Conservation (phyloP, 2,797 vertebrate genomes). For the Schizothorax lantsangensis region DNA sequence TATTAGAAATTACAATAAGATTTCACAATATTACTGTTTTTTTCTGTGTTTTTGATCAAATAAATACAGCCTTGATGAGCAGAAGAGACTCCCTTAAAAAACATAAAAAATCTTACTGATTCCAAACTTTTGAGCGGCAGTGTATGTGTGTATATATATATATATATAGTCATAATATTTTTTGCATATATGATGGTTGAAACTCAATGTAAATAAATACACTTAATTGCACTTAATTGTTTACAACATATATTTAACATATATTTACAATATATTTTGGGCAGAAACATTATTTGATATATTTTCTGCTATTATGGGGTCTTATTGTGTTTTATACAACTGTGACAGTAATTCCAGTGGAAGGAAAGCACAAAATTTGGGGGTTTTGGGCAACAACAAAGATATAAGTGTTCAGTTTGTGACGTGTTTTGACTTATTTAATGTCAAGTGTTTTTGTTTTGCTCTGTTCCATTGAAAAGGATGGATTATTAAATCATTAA, state of each 20-base stretch:
- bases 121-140: no score
- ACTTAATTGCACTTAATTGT: background rate
- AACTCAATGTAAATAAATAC: background rate
- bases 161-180: no score
- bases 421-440: background rate
- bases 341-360: background rate
- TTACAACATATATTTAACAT: background rate
- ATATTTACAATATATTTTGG: no score
- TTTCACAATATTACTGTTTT: no score
- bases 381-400: background rate
- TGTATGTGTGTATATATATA: no score
- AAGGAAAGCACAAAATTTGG: background rate
- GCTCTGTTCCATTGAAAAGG: background rate
- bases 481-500: constrained; percentile 9
- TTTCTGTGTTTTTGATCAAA: no score
- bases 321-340: background rate
- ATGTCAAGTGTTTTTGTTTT: background rate
- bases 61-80: no score
- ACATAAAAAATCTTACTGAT: no score
- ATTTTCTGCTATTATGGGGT: background rate
- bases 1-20: no score
- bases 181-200: no score
- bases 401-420: background rate
- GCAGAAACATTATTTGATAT: background rate
- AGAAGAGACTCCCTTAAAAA: no score